Percentiles rank a stretch among this genome's conserved stretches.
phyloP scores from a whole-genome alignment of 2,888 invertebrate genomes.

The Chrysomela aeneicollis region DNA sequence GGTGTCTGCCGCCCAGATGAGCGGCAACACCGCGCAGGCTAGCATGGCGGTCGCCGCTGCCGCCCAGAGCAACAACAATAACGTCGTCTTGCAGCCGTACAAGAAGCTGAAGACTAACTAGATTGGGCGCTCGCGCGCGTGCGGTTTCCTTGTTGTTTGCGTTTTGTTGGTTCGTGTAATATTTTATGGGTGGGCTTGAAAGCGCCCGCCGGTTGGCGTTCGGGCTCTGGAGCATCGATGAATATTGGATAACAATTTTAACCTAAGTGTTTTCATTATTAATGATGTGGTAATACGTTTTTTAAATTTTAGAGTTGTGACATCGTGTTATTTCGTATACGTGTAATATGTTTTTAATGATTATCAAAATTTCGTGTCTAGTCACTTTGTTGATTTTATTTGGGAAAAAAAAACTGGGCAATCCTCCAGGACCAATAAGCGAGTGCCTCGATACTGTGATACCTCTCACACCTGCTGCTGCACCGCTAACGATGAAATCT shows the following conservation, averaged over 20 bases:
- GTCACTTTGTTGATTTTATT: constrained; percentile 50
- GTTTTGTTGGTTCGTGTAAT: constrained; percentile 41
- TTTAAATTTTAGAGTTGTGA: constrained; percentile 21
- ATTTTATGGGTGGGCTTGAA: constrained; percentile 31
- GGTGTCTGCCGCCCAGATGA: constrained; percentile 57
- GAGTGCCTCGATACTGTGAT: constrained; percentile 63
- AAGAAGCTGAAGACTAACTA: constrained; percentile 92
- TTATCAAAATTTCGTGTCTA: constrained; percentile 48
- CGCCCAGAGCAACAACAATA: constrained; percentile 61
- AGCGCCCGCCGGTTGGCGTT: constrained; percentile 9
- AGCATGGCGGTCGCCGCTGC: constrained; percentile 61
- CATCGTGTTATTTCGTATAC: constrained; percentile 32
- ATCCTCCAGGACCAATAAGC: constrained; percentile 57
- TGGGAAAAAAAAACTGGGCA: constrained; percentile 44
- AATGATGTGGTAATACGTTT: constrained; percentile 17
- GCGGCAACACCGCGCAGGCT: constrained; percentile 52
- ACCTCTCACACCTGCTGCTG: constrained; percentile 57
- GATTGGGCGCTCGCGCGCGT: too few species aligned
- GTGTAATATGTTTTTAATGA: constrained; percentile 26
- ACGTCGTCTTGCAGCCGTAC: constrained; percentile 79
- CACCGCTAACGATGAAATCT: constrained; percentile 51
- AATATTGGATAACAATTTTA: constrained; percentile 20
- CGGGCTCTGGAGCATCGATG: neutral
- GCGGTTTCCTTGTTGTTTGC: constrained; percentile 27
- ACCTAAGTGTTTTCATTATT: constrained; percentile 24